Conservation (phyloP, 2,797 vertebrate genomes). For the Anabas testudineus region DNA sequence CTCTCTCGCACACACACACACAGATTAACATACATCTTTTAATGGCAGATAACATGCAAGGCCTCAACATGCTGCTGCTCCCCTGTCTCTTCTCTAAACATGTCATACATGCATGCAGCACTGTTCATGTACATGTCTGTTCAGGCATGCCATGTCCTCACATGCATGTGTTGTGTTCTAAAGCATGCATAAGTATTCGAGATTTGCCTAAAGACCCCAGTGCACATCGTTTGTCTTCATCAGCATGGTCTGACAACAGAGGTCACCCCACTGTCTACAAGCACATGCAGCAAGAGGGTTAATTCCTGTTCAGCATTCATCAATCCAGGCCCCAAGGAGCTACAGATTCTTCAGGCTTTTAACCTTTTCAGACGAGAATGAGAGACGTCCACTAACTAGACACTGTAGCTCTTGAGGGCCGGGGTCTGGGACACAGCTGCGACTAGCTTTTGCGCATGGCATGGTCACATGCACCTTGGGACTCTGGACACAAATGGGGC, state of each 20-base stretch:
- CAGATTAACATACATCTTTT: slow-evolving; percentile 24
- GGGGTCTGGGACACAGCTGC: slow-evolving; percentile 59
- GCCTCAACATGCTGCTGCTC: slow-evolving; percentile 64
- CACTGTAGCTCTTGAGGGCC: slow-evolving; percentile 78
- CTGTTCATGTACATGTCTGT: slow-evolving; percentile 53
- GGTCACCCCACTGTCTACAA: slow-evolving; percentile 41
- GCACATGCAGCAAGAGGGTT: slow-evolving; percentile 77
- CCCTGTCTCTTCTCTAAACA: slow-evolving; percentile 19
- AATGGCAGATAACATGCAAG: slow-evolving; percentile 50
- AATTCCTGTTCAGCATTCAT: slow-evolving; percentile 57
- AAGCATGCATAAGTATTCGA: slow-evolving; percentile 54
- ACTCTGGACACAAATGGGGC: slow-evolving; percentile 62
- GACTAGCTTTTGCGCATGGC: slow-evolving; percentile 49
- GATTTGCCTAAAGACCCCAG: slow-evolving; percentile 4
- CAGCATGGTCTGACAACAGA: slow-evolving; percentile 20
- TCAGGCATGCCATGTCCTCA: slow-evolving; percentile 62
- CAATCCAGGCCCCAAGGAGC: slow-evolving; percentile 78
- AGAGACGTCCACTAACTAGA: slow-evolving; percentile 30
- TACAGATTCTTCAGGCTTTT: slow-evolving; percentile 61
- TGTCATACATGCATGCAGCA: slow-evolving; percentile 61
- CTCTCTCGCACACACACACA: slow-evolving; percentile 6
- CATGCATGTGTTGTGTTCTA: slow-evolving; percentile 57
- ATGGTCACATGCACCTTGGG: slow-evolving; percentile 79
- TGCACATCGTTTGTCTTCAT: slow-evolving; percentile 30
- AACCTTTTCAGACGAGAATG: slow-evolving; percentile 51